These are phyloP conservation scores for Lacerta bilineata DNA, from an alignment of 2,797 vertebrate genomes.

Conservation along the genomic window DNA sequence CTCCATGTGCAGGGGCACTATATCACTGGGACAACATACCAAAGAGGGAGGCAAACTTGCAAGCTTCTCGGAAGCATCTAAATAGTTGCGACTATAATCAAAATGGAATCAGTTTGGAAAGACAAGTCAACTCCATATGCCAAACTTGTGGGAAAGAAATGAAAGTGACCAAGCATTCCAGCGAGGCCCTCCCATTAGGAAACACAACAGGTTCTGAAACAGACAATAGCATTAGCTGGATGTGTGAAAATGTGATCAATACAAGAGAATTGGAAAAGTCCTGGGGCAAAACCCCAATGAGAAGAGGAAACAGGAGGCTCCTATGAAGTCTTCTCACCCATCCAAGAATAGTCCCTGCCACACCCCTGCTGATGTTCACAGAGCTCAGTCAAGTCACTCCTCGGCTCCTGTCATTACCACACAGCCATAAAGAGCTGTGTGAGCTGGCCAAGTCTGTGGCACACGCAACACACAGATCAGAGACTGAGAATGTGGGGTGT, in stretches of 20 bases:
- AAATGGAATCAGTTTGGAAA: background rate
- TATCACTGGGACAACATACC: background rate
- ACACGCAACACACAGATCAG: too few relatives aligned
- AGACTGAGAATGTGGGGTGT: background rate
- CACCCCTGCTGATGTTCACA: background rate
- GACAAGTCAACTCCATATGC: background rate
- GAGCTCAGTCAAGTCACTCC: background rate
- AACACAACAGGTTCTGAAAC: background rate
- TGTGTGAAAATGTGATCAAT: too few relatives aligned
- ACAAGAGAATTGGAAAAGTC: background rate
- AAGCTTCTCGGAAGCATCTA: background rate
- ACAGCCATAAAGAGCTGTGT: background rate
- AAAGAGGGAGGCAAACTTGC: background rate
- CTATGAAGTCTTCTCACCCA: background rate
- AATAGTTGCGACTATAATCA: too few relatives aligned
- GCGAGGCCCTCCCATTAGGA: background rate
- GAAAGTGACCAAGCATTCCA: background rate
- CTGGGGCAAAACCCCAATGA: background rate
- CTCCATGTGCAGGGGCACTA: background rate
- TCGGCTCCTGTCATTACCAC: background rate
- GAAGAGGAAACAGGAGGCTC: background rate
- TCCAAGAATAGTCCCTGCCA: background rate
- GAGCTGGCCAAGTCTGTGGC: background rate
- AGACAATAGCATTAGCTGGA: background rate
- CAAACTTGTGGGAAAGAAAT: background rate